phyloP scores from a whole-genome alignment of 2,888 invertebrate species.

The Eustalomyia histrio region DNA sequence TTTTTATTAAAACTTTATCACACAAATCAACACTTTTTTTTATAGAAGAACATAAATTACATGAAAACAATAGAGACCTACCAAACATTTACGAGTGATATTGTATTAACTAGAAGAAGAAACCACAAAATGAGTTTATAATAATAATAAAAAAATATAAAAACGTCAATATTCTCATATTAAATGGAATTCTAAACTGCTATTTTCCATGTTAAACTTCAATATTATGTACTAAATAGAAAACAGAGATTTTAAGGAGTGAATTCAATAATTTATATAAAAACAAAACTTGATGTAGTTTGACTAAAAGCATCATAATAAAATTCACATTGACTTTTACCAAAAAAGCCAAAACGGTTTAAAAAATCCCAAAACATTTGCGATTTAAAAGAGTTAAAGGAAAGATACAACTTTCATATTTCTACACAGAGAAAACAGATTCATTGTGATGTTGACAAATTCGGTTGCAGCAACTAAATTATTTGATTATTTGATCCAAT shows the following conservation, averaged over 20 bases:
- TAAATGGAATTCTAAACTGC: conserved; percentile 17
- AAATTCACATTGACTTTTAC: no score
- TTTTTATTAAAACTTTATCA: conserved; percentile 20
- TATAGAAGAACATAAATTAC: conserved; percentile 50
- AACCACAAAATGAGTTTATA: conserved; percentile 22
- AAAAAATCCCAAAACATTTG: no score
- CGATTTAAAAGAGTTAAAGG: no score
- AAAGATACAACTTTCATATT: no score
- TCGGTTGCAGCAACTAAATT: no score
- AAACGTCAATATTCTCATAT: conserved; percentile 8
- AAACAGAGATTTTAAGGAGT: neutral
- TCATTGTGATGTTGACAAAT: no score
- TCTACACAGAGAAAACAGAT: no score
- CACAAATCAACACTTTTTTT: conserved; percentile 46
- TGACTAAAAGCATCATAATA: no score
- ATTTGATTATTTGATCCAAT: no score
- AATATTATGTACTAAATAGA: neutral
- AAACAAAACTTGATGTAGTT: no score
- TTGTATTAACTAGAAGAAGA: conserved; percentile 1
- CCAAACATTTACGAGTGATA: conserved; percentile 33
- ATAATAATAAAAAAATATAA: conserved; percentile 32
- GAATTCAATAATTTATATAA: neutral
- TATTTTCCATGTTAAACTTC: conserved; percentile 12
- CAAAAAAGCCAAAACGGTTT: no score
- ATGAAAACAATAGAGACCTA: conserved; percentile 27